A percentile compares a stretch with the other conserved stretches of the same genome.
Conservation (phyloP, 2,888 invertebrate genomes). For the Drosophila barbarae region DNA sequence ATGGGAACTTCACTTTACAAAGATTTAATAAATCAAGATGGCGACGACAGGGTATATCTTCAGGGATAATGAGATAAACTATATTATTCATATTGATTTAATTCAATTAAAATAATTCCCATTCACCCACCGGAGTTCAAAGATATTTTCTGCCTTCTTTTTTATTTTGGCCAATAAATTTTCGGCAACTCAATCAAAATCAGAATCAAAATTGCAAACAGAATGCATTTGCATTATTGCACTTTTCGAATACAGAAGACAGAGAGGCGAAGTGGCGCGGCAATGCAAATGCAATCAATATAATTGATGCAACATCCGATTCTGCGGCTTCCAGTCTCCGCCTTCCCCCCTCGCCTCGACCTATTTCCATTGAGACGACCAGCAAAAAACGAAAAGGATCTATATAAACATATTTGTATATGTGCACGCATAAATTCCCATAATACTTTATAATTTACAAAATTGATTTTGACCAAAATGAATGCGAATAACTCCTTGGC, state of each 20-base stretch:
- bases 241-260: slow-evolving; percentile 21
- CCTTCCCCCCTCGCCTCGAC: neutral
- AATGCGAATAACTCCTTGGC: slow-evolving; percentile 29
- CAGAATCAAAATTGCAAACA: slow-evolving; percentile 67
- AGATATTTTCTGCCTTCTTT: neutral
- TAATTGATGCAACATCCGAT: slow-evolving; percentile 58
- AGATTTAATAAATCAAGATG: slow-evolving; percentile 58
- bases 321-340: slow-evolving; percentile 12
- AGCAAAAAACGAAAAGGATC: slow-evolving; percentile 16
- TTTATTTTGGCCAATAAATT: slow-evolving; percentile 36
- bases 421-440: slow-evolving; percentile 18
- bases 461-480: slow-evolving; percentile 43
- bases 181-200: slow-evolving; percentile 42
- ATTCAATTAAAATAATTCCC: slow-evolving; percentile 10
- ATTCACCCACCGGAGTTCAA: too few relatives aligned
- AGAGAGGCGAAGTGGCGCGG: slow-evolving; percentile 7
- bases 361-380: slow-evolving; percentile 31
- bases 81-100: neutral
- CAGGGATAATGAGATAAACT: neutral
- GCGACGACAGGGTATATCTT: neutral
- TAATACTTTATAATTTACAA: slow-evolving; percentile 60
- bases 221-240: slow-evolving; percentile 70
- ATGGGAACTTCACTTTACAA: neutral
- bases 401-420: neutral
- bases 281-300: slow-evolving; percentile 73